Evolutionary conservation across 2,888 invertebrate genomes (phyloP).

Genomic region (Drosophila fungiperda): DNA sequence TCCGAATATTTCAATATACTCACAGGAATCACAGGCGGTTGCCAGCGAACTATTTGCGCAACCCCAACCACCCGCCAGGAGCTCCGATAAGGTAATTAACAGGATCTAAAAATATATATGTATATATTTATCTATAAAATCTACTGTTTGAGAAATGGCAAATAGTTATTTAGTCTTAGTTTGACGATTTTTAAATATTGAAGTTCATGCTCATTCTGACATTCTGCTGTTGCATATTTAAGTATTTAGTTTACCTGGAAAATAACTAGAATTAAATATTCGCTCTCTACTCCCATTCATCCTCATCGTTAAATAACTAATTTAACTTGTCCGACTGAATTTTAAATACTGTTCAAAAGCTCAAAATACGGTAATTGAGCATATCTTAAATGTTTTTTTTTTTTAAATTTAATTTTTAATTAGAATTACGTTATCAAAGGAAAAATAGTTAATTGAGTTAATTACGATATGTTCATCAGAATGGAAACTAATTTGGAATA

Average conservation of each 20-base stretch:
- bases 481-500: background rate
- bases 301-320: background rate
- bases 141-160: conserved; percentile 49
- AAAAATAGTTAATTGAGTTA: background rate
- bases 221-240: background rate
- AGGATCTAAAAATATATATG: background rate
- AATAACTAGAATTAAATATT: background rate
- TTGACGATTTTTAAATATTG: background rate
- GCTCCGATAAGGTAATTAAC: conserved; percentile 81
- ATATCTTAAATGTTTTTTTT: background rate
- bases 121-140: conserved; percentile 11
- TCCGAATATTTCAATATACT: conserved; percentile 94
- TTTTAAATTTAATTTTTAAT: background rate
- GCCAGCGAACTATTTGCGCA: conserved; percentile 72
- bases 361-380: background rate
- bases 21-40: conserved; percentile 90
- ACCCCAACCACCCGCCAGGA: conserved; percentile 44
- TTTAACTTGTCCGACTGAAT: background rate
- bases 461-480: background rate
- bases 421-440: background rate
- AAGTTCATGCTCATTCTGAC: background rate
- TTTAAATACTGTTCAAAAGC: background rate
- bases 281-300: background rate
- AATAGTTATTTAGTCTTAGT: background rate
- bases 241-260: background rate